Conservation (phyloP, 2,888 invertebrate genomes). For the Cryptocephalus primarius region DNA sequence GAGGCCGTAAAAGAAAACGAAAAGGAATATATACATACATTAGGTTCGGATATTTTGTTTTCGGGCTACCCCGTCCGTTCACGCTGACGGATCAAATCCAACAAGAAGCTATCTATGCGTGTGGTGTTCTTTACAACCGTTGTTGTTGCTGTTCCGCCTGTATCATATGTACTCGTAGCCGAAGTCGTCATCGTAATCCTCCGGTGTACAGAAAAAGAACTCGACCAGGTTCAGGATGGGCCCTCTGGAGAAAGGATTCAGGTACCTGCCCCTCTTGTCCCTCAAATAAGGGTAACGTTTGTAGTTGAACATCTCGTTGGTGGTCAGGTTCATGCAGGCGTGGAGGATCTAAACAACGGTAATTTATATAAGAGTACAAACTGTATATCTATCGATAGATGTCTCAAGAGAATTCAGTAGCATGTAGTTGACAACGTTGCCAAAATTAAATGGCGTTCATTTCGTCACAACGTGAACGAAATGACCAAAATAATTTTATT, state of each 20-base stretch:
- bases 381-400: background rate
- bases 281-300: slow-evolving; percentile 82
- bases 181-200: slow-evolving; percentile 61
- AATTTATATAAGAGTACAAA: too few species aligned
- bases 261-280: slow-evolving; percentile 78
- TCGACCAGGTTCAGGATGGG: slow-evolving; percentile 78
- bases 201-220: slow-evolving; percentile 79
- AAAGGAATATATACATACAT: too few species aligned
- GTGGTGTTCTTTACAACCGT: slow-evolving; percentile 7
- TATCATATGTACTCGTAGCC: slow-evolving; percentile 33
- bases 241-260: slow-evolving; percentile 87
- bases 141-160: slow-evolving; percentile 11
- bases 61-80: too few species aligned
- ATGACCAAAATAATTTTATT: too few species aligned
- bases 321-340: slow-evolving; percentile 87
- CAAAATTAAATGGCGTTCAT: too few species aligned
- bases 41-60: too few species aligned
- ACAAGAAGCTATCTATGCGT: slow-evolving; percentile 13
- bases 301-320: slow-evolving; percentile 91
- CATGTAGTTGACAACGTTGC: too few species aligned
- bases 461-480: too few species aligned
- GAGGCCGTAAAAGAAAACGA: too few species aligned
- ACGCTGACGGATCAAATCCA: too few species aligned
- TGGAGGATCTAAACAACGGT: slow-evolving; percentile 62
- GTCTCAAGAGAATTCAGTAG: too few species aligned